Base-by-base conservation (phyloP, 2,113 vertebrate species). In the Petaurus breviceps region DNA sequence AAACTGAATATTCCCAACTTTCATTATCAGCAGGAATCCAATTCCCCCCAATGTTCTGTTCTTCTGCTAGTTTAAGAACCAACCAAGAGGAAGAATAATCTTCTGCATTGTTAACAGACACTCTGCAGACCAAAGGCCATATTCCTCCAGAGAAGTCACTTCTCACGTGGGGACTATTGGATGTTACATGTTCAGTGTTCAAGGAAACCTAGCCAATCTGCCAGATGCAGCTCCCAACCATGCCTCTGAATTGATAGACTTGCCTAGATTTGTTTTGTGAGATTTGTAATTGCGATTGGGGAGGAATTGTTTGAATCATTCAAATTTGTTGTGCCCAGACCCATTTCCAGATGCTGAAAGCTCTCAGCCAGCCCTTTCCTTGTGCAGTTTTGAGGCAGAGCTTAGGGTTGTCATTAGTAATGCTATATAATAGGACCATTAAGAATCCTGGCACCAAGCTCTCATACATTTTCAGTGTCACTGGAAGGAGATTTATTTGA, bases 361-460 rank as follows among this genome's bases (percentile, higher is more conserved):
- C n/a, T 91, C 93, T 92, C 0, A 96, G 84, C n/a, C 47, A 94
- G 47, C 25, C 49, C 54, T 92, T 97, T 96, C 53, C 90, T 93
- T 93, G 37, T 92, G 91, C 50, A 90, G 77, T 97, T 93, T 96
- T 93, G 53, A 97, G 89, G 92, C 61, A 96, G 57, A 95, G 46
- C 68, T 95, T 53, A 91, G 53, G 94, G 94, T 94, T 95, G 53
- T 94, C 94, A 95, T 96, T 96, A 97, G 95, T 95, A 96, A 97
- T 92, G 47, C 84, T 46, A 19, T 51, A 31, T 96, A 97, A 96
- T 92, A 92, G 28, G 89, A 92, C n/a, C 46, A 90, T 97, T 97
- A 97, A 93, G 90, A 97, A 89, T 95, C 94, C 95, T 97, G 96
- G 90, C 94, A 93, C n/a, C 91, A 92, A 43, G 26, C 51, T 95